These are phyloP conservation scores for Spinus olivaceus DNA, from an alignment of 2,797 vertebrate species.

Conservation along the genomic window DNA sequence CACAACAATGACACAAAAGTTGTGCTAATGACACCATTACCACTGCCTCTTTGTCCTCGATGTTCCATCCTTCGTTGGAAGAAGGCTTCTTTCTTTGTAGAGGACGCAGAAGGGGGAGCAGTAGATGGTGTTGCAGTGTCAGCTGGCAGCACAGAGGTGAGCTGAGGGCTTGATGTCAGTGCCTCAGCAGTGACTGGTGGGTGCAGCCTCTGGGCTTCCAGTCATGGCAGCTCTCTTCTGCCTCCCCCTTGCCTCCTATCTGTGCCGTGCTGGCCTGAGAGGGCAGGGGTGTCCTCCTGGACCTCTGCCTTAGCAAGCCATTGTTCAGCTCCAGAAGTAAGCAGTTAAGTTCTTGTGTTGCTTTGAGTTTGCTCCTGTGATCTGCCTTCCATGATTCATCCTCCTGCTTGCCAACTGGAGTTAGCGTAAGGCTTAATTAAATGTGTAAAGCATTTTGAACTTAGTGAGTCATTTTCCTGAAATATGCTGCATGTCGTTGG, in stretches of 20 bases:
- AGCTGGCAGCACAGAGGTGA: neutral
- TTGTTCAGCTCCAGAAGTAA: neutral
- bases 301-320: neutral
- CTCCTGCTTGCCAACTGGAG: slow-evolving; percentile 25
- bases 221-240: no score
- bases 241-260: neutral
- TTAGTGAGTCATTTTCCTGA: slow-evolving; percentile 48
- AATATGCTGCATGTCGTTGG: slow-evolving; percentile 2
- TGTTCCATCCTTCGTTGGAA: neutral
- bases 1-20: neutral
- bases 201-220: neutral
- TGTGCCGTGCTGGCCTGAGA: neutral
- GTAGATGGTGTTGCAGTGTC: neutral
- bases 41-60: neutral
- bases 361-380: neutral
- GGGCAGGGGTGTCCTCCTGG: neutral
- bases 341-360: neutral
- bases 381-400: slow-evolving; percentile 25
- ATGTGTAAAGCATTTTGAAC: slow-evolving; percentile 43
- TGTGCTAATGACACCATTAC: neutral
- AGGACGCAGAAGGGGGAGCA: neutral
- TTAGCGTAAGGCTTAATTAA: slow-evolving; percentile 48
- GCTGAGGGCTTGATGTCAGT: neutral
- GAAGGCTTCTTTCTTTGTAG: neutral
- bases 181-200: accelerated